Evolutionary conservation across 2,113 vertebrate species (phyloP).

Genomic region (Sturnira hondurensis): DNA sequence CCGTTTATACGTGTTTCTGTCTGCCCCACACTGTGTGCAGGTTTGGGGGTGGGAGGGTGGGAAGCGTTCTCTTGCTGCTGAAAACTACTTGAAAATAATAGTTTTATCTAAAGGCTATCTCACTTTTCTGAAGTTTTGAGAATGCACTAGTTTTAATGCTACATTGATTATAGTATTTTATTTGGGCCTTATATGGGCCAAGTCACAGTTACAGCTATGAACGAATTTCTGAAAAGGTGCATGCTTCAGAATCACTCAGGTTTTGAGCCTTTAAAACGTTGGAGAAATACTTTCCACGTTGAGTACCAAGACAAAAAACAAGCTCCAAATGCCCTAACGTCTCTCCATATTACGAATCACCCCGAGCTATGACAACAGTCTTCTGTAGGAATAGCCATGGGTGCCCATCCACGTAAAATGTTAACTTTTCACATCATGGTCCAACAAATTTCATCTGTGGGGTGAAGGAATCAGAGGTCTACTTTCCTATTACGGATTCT

Average conservation of each 20-base stretch:
- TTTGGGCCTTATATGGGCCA: not conserved
- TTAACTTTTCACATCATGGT: not conserved
- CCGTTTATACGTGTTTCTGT: not conserved
- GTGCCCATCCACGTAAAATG: not conserved
- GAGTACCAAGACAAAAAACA: not conserved
- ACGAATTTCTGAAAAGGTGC: not conserved
- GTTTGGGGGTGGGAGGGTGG: not conserved
- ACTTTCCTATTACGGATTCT: conserved; percentile 10
- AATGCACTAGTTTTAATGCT: not conserved
- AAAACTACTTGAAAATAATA: not conserved
- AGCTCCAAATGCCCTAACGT: not conserved
- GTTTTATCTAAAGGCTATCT: not conserved
- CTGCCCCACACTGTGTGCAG: not conserved
- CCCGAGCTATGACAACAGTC: not conserved
- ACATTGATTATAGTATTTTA: not conserved
- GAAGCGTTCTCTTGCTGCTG: not conserved
- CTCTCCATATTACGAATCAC: not conserved
- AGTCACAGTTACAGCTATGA: not conserved
- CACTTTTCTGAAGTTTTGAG: not conserved
- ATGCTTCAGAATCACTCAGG: not conserved
- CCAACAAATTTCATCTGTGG: not conserved
- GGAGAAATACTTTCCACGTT: not conserved
- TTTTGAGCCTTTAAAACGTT: not conserved
- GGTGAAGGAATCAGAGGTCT: conserved; percentile 26
- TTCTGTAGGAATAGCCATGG: conserved; percentile 20